These are phyloP conservation scores for Nomada ferruginata DNA, from an alignment of 2,888 invertebrate genomes.

Conservation along the genomic window DNA sequence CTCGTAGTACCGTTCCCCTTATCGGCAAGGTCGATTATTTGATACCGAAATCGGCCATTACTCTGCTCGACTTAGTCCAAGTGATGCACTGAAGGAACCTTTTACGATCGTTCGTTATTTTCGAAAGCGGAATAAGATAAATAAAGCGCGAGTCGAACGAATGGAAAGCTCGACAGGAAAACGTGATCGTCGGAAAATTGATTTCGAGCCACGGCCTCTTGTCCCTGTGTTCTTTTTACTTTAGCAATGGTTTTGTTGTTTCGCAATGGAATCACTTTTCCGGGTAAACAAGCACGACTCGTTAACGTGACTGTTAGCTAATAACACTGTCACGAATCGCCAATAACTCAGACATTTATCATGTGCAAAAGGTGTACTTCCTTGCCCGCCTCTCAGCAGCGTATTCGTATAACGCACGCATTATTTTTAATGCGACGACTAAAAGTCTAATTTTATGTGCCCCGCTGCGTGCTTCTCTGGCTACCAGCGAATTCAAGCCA, in stretches of 20 bases:
- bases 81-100: background rate
- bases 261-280: background rate
- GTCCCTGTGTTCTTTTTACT: background rate
- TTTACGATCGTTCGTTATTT: background rate
- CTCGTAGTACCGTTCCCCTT: conserved; percentile 19
- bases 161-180: no score
- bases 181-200: background rate
- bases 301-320: background rate
- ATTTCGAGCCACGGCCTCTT: background rate
- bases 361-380: conserved; percentile 9
- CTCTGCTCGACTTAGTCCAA: background rate
- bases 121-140: no score
- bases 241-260: background rate
- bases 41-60: conserved; percentile 6
- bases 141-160: no score
- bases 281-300: background rate
- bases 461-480: background rate
- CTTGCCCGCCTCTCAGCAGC: conserved; percentile 5
- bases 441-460: conserved; percentile 49
- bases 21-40: conserved; percentile 34
- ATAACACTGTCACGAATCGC: conserved; percentile 8
- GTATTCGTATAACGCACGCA: conserved; percentile 19
- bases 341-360: conserved; percentile 25
- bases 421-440: conserved; percentile 45
- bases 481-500: conserved; percentile 19